A percentile compares a stretch with the other conserved stretches of the same genome.
These are phyloP conservation scores for Penaeus chinensis DNA, from an alignment of 1,140 invertebrate species.

Conservation along the genomic window DNA sequence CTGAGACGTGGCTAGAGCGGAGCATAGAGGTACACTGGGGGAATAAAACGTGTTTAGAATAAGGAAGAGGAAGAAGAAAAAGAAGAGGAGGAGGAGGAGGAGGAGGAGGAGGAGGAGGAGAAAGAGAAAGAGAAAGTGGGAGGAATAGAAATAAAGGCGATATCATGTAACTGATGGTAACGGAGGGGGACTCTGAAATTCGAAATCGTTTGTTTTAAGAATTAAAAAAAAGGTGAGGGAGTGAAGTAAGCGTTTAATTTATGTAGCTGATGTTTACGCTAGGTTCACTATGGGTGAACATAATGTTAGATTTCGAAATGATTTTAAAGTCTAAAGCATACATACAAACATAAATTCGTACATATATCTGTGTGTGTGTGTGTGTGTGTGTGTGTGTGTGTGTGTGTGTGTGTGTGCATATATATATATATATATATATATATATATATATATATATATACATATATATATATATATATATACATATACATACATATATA, in stretches of 20 bases:
- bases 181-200: neutral
- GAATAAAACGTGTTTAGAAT: neutral
- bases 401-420: slow-evolving; percentile 12
- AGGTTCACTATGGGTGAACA: no score
- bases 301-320: no score
- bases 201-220: neutral
- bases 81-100: neutral
- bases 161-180: neutral
- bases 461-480: neutral
- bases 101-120: neutral
- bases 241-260: neutral
- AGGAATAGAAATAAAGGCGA: neutral
- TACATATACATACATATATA: neutral
- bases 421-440: neutral
- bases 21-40: no score
- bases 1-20: neutral
- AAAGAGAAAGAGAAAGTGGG: neutral
- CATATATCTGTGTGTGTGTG: neutral
- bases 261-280: neutral
- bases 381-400: neutral
- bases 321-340: neutral
- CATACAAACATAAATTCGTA: neutral
- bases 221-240: neutral
- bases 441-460: slow-evolving; percentile 4
- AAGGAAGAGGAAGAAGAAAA: neutral